phyloP scores from a whole-genome alignment of 1,140 invertebrate species.

The Habropoda laboriosa region DNA sequence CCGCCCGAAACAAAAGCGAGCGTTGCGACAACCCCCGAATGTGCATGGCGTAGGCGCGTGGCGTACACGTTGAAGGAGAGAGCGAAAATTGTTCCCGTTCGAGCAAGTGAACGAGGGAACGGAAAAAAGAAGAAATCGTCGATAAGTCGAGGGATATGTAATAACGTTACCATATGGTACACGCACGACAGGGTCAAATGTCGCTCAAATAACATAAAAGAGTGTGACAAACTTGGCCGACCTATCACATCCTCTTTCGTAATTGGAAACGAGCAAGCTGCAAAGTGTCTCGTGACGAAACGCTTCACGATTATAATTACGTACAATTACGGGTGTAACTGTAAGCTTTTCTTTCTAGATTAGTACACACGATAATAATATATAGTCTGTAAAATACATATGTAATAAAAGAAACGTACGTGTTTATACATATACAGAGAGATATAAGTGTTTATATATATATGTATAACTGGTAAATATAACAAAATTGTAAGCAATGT shows the following conservation, averaged over 20 bases:
- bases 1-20: neutral
- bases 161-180: conserved; percentile 18
- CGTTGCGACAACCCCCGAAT: neutral
- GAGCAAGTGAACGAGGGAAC: neutral
- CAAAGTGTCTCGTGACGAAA: conserved; percentile 35
- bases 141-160: neutral
- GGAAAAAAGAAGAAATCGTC: neutral
- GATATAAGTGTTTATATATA: neutral
- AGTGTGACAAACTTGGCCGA: conserved; percentile 57
- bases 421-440: neutral
- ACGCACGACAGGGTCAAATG: conserved; percentile 53
- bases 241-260: conserved; percentile 63
- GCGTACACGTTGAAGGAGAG: too few species aligned
- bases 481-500: conserved; percentile 45
- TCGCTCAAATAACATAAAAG: conserved; percentile 51
- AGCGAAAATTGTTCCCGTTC: neutral
- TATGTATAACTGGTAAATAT: conserved; percentile 12
- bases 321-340: conserved; percentile 13
- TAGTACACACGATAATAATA: conserved; percentile 1
- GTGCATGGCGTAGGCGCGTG: neutral
- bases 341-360: neutral
- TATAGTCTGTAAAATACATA: neutral
- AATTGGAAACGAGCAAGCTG: conserved; percentile 38
- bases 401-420: neutral
- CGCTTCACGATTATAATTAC: conserved; percentile 32